Conservation (phyloP, 2,797 vertebrate genomes). For the Gymnoscopelus microlampas region DNA sequence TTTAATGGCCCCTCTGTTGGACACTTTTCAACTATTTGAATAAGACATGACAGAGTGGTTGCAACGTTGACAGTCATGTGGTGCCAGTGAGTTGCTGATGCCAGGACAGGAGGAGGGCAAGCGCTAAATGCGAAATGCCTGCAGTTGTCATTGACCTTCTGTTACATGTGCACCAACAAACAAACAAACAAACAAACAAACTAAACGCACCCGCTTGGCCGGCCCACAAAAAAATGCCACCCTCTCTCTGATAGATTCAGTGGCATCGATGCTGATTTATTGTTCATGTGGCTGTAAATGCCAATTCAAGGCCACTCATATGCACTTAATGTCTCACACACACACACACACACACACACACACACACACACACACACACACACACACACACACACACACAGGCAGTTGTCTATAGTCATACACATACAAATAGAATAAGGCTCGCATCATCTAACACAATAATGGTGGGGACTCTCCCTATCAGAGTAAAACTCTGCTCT, state of each 20-base stretch:
- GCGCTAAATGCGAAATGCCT: slow-evolving; percentile 59
- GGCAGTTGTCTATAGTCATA: no score
- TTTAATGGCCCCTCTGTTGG: neutral
- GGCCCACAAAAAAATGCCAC: slow-evolving; percentile 63
- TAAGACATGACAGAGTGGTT: slow-evolving; percentile 44
- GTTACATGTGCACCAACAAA: slow-evolving; percentile 62
- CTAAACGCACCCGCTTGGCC: slow-evolving; percentile 70
- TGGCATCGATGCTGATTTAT: slow-evolving; percentile 46
- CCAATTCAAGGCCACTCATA: slow-evolving; percentile 14
- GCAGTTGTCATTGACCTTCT: slow-evolving; percentile 52
- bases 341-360: neutral
- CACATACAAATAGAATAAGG: no score
- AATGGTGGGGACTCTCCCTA: neutral
- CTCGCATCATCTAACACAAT: no score
- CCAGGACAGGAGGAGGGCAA: slow-evolving; percentile 60
- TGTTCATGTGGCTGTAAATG: slow-evolving; percentile 42
- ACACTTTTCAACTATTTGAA: slow-evolving; percentile 40
- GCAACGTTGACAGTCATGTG: slow-evolving; percentile 36
- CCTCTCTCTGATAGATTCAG: slow-evolving; percentile 35
- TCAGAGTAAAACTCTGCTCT: neutral
- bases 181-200: slow-evolving; percentile 69
- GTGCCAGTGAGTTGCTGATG: slow-evolving; percentile 36
- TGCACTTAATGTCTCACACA: slow-evolving; percentile 1
- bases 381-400: neutral
- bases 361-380: neutral